phyloP scores from a whole-genome alignment of 2,797 vertebrate species.

The Pipistrellus nathusii region DNA sequence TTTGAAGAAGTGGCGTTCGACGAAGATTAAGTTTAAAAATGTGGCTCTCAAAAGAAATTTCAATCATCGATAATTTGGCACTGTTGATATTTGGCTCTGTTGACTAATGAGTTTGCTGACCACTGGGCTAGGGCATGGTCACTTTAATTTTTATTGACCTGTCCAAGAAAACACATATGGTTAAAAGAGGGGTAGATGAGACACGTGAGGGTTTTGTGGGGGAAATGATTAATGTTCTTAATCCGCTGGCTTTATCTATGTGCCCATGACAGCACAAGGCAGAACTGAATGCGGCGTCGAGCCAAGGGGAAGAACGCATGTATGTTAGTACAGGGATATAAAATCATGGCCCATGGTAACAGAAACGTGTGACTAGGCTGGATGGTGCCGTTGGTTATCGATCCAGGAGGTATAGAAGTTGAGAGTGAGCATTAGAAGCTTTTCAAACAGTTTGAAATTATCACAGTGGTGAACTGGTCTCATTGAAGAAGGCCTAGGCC shows the following conservation, averaged over 20 bases:
- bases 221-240: not conserved
- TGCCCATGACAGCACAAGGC: not conserved
- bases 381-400: not conserved
- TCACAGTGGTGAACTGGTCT: not conserved
- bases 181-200: not conserved
- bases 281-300: not conserved
- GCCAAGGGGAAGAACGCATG: not conserved
- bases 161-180: not conserved
- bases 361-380: not conserved
- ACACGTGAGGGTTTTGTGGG: not conserved
- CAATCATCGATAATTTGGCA: no score
- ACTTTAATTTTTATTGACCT: not conserved
- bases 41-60: no score
- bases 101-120: no score
- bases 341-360: not conserved
- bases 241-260: not conserved
- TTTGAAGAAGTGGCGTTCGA: no score
- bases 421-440: not conserved
- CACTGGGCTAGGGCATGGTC: no score
- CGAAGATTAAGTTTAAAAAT: no score
- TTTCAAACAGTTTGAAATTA: not conserved
- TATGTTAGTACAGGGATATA: fast-evolving
- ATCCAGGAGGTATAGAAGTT: not conserved
- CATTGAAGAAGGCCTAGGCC: not conserved
- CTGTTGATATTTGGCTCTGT: no score